A percentile compares a stretch with the other conserved stretches of the same genome.
Conservation (phyloP, 1,140 invertebrate species). For the Drosophila pectinifera region DNA sequence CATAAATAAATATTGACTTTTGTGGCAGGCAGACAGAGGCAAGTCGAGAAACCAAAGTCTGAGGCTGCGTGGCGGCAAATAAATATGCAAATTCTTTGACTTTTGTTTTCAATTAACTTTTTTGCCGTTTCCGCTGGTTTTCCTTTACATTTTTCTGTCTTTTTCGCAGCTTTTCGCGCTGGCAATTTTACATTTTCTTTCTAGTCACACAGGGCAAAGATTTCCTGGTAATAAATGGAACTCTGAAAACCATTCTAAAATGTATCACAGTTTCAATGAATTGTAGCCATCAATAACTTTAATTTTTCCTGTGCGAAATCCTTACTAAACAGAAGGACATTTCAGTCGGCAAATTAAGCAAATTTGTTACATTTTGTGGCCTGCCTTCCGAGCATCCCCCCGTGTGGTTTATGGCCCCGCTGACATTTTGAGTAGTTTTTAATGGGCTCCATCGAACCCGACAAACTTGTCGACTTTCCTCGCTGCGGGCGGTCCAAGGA, state of each 20-base stretch:
- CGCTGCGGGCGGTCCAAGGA: conserved; percentile 48
- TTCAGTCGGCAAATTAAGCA: conserved; percentile 54
- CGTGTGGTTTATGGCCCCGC: conserved; percentile 54
- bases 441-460: conserved; percentile 60
- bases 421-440: conserved; percentile 81
- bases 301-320: neutral
- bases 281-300: neutral
- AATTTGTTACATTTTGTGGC: conserved; percentile 63
- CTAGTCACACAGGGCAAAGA: neutral
- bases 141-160: conserved; percentile 10
- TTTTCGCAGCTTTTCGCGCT: conserved; percentile 1
- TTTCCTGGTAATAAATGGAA: neutral
- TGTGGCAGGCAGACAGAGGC: conserved; percentile 40
- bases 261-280: neutral
- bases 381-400: conserved; percentile 9
- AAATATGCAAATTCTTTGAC: conserved; percentile 80
- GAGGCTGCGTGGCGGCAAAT: conserved; percentile 43
- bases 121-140: conserved; percentile 40
- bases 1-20: conserved; percentile 79
- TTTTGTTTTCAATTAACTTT: conserved; percentile 83
- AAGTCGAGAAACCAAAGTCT: conserved; percentile 31
- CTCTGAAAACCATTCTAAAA: neutral
- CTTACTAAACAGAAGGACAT: neutral
- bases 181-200: conserved; percentile 3
- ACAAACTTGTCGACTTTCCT: conserved; percentile 65